These are phyloP conservation scores for Antheraea mylitta DNA, from an alignment of 1,140 invertebrate species.

Conservation along the genomic window DNA sequence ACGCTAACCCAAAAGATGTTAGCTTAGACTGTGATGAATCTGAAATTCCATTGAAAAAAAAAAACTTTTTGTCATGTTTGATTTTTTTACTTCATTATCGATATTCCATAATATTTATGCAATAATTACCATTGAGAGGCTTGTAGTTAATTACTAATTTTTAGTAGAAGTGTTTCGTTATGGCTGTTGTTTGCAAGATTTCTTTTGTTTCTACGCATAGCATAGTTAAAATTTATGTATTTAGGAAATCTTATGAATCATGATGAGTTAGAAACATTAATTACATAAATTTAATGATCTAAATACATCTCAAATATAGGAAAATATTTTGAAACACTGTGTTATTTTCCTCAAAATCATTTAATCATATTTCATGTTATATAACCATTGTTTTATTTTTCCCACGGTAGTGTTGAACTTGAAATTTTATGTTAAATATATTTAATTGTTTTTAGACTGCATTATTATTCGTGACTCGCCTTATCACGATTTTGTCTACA, in stretches of 20 bases:
- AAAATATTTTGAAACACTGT: neutral
- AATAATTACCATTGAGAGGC: no score
- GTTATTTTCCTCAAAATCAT: neutral
- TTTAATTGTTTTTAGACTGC: neutral
- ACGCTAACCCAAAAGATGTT: no score
- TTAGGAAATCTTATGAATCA: no score
- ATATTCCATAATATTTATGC: no score
- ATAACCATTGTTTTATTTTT: neutral
- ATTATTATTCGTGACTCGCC: neutral
- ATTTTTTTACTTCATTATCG: no score
- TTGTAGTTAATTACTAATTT: no score
- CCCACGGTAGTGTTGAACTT: neutral
- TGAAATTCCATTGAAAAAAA: no score
- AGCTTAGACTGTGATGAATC: no score
- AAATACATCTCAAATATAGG: neutral
- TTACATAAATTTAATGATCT: neutral
- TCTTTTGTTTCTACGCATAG: neutral
- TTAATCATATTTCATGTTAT: neutral
- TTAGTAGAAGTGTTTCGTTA: no score
- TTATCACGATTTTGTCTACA: neutral
- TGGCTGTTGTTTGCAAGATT: neutral
- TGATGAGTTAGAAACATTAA: no score
- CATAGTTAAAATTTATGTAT: neutral
- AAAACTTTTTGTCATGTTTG: no score
- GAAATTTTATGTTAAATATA: neutral